These are phyloP conservation scores for Eristalinus sepulchralis DNA, from an alignment of 2,888 invertebrate species.

Conservation along the genomic window DNA sequence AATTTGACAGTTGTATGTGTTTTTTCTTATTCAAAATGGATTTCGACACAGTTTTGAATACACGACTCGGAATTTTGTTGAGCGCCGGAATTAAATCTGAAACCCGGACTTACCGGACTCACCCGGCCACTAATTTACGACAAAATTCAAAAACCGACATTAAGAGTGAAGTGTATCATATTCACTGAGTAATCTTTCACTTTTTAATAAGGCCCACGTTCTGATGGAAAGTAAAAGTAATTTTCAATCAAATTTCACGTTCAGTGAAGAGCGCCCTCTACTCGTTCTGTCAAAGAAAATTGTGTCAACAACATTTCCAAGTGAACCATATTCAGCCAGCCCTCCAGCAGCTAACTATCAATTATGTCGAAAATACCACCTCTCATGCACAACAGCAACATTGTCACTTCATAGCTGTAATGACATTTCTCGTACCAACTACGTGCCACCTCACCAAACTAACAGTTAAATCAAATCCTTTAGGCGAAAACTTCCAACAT, in stretches of 20 bases:
- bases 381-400: neutral
- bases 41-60: too few relatives aligned
- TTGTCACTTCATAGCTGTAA: constrained; percentile 17
- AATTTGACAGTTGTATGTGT: too few relatives aligned
- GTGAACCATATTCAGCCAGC: neutral
- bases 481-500: constrained; percentile 27
- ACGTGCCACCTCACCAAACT: neutral
- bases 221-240: neutral
- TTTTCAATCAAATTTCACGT: neutral
- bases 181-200: too few relatives aligned
- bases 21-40: too few relatives aligned
- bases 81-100: too few relatives aligned
- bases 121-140: too few relatives aligned
- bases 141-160: too few relatives aligned
- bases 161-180: too few relatives aligned
- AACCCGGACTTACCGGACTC: too few relatives aligned
- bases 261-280: neutral
- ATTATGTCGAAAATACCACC: constrained; percentile 20
- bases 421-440: constrained; percentile 31
- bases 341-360: constrained; percentile 5
- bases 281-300: neutral
- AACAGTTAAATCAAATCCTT: constrained; percentile 18
- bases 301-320: neutral
- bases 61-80: too few relatives aligned
- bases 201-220: too few relatives aligned